phyloP scores from a whole-genome alignment of 2,797 vertebrate genomes.

The Acanthopagrus latus region DNA sequence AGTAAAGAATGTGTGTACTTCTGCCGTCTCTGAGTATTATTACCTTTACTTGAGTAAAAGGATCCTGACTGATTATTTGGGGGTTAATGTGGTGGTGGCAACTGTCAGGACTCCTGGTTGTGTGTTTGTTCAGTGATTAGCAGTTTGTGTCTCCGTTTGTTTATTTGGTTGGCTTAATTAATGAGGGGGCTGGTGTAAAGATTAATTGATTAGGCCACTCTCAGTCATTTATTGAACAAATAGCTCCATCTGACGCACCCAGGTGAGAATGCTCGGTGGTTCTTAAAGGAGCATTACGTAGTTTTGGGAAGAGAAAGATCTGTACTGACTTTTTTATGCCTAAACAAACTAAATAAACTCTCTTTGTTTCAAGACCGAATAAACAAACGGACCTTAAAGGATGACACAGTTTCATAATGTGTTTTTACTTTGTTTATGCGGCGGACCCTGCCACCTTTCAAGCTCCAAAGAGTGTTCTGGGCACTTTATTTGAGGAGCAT shows the following conservation, averaged over 20 bases:
- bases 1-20: no score
- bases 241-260: constrained; percentile 5
- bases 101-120: constrained; percentile 3
- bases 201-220: not conserved
- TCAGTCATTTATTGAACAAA: constrained; percentile 11
- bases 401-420: no score
- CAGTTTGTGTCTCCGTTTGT: constrained; percentile 26
- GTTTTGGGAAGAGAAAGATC: no score
- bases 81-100: constrained; percentile 10
- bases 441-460: no score
- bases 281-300: constrained; percentile 2
- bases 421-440: no score
- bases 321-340: no score
- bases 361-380: no score
- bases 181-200: not conserved
- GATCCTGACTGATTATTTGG: not conserved
- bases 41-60: not conserved
- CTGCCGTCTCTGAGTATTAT: no score
- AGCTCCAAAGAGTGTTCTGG: no score
- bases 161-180: constrained; percentile 48
- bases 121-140: constrained; percentile 26
- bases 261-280: constrained; percentile 1
- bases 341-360: no score
- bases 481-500: no score
- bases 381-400: no score